Percentiles rank a stretch among this genome's conserved stretches.
Conservation (phyloP, 2,113 vertebrate species). For the Serilophus lunatus region DNA sequence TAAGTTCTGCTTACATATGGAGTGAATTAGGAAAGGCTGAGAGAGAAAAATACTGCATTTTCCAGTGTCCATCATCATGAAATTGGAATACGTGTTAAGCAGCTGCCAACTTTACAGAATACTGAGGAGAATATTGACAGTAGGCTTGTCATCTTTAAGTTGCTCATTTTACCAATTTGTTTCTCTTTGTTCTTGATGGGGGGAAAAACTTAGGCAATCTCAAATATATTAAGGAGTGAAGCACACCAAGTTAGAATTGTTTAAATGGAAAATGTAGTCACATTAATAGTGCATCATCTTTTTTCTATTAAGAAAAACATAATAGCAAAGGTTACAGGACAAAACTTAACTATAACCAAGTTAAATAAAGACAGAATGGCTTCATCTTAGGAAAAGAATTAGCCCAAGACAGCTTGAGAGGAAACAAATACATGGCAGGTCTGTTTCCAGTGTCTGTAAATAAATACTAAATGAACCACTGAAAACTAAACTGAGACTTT, state of each 20-base stretch:
- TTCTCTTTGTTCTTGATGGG: slow-evolving; percentile 14
- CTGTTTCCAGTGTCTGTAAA: slow-evolving; percentile 8
- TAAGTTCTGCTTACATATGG: slow-evolving; percentile 48
- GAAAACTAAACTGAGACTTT: neutral
- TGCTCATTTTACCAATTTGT: slow-evolving; percentile 19
- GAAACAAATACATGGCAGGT: neutral
- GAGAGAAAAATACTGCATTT: slow-evolving; percentile 37
- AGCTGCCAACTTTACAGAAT: slow-evolving; percentile 33
- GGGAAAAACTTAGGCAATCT: slow-evolving; percentile 28
- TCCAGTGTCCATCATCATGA: slow-evolving; percentile 25
- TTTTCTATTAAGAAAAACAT: slow-evolving; percentile 47
- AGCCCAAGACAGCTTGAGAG: slow-evolving; percentile 4
- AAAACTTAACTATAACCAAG: slow-evolving; percentile 28
- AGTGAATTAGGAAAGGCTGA: slow-evolving; percentile 35
- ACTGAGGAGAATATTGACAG: slow-evolving; percentile 20
- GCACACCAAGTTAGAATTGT: neutral
- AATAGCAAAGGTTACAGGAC: slow-evolving; percentile 11
- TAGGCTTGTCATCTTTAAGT: slow-evolving; percentile 32
- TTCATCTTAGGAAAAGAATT: slow-evolving; percentile 7
- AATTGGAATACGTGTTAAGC: slow-evolving; percentile 10
- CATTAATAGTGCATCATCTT: slow-evolving; percentile 26
- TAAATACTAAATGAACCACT: neutral
- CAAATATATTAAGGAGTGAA: slow-evolving; percentile 5
- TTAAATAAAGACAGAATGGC: slow-evolving; percentile 16
- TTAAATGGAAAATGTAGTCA: slow-evolving; percentile 46